Evolutionary conservation across 2,113 vertebrate species (phyloP).

Genomic region (Chaetodon auriga): DNA sequence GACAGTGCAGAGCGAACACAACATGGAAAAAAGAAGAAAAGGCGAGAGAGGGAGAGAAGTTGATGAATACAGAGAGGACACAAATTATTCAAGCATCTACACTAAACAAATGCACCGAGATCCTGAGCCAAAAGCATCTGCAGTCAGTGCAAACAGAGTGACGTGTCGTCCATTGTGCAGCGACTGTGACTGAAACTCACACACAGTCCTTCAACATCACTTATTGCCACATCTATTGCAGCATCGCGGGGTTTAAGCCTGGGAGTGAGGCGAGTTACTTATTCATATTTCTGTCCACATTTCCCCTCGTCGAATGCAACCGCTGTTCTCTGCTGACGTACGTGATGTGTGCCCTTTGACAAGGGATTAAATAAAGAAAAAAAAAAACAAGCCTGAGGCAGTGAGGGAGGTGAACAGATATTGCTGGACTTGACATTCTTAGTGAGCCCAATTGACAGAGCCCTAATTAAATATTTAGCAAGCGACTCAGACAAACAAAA

Average conservation of each 20-base stretch:
- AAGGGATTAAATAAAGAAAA: background rate
- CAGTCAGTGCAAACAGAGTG: background rate
- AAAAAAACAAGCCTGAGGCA: constrained; percentile 46
- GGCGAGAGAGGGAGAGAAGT: background rate
- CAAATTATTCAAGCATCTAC: constrained; percentile 13
- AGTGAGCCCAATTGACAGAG: constrained; percentile 52
- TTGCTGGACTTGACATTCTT: constrained; percentile 64
- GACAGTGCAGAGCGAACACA: background rate
- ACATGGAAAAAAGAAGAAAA: background rate
- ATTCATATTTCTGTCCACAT: constrained; percentile 29
- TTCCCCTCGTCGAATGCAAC: constrained; percentile 15
- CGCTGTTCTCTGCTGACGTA: constrained; percentile 17
- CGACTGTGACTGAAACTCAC: constrained; percentile 1
- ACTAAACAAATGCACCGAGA: background rate
- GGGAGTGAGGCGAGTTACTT: constrained; percentile 8
- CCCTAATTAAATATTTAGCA: constrained; percentile 74
- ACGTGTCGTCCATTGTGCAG: background rate
- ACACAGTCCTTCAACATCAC: background rate
- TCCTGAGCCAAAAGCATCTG: background rate
- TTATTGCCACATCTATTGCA: background rate
- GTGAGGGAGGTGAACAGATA: constrained; percentile 40
- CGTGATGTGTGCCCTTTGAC: constrained; percentile 33
- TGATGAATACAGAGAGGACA: constrained; percentile 2
- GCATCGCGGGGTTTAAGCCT: constrained; percentile 17
- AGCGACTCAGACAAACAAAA: constrained; percentile 71